A percentile compares a stretch with the other conserved stretches of the same genome.
phyloP scores from a whole-genome alignment of 2,888 invertebrate genomes.

The Erynnis tages region DNA sequence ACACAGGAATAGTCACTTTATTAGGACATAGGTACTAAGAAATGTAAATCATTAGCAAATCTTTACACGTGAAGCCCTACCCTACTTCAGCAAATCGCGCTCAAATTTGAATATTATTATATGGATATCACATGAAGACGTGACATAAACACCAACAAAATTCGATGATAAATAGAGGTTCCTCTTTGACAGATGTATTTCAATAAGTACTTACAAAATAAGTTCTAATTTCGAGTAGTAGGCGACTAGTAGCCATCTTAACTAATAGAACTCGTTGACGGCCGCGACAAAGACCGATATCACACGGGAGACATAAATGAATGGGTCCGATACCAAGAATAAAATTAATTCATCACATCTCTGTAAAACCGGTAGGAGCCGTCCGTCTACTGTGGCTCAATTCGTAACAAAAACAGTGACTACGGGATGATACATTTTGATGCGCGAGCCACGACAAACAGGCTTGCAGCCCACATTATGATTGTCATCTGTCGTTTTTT shows the following conservation, averaged over 20 bases:
- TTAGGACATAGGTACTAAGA: conserved; percentile 8
- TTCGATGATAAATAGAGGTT: too few relatives aligned
- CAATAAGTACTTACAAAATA: too few relatives aligned
- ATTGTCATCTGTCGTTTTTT: background rate
- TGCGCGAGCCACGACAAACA: conserved; percentile 1
- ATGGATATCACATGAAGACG: too few relatives aligned
- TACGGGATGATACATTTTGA: conserved; percentile 1
- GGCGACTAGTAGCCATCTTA: too few relatives aligned
- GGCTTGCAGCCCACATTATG: background rate
- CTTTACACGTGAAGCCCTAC: too few relatives aligned
- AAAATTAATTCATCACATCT: conserved; percentile 4
- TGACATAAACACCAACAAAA: too few relatives aligned
- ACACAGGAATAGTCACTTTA: conserved; percentile 4
- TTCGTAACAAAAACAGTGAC: conserved; percentile 1
- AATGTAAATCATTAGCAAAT: conserved; percentile 12
- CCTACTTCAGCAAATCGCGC: too few relatives aligned
- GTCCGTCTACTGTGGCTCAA: conserved; percentile 1
- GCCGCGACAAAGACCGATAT: too few relatives aligned
- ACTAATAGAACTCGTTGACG: too few relatives aligned
- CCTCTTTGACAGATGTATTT: too few relatives aligned
- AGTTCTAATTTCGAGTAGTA: too few relatives aligned
- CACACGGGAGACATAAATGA: conserved; percentile 1
- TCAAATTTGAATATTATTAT: too few relatives aligned
- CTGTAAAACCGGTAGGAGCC: conserved; percentile 12
- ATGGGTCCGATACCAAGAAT: conserved; percentile 1